Base-by-base conservation (phyloP, 92 coral and sea anemone species). In the Paragorgia papillata region DNA sequence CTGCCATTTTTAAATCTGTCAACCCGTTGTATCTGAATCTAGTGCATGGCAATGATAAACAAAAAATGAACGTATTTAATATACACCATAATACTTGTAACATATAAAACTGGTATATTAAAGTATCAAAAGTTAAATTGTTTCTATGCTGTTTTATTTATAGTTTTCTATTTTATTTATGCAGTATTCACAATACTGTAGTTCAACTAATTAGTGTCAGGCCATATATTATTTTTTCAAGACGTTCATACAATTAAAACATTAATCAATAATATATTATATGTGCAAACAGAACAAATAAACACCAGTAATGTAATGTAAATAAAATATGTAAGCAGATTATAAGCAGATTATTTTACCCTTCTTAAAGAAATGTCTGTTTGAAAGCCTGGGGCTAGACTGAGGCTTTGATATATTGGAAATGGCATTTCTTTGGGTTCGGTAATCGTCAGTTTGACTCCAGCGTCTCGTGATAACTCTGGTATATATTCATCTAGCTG, bases 1-100 rank as follows among this genome's bases (percentile, higher is more conserved):
- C 89, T 85, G 10, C 82, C 89, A 40, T 85, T 85, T 4, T 74
- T 68, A 34, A 85, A 85, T 19, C 85, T 84, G 57, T 85, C 89
- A 2, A 34, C 76, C 27, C 89, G 58, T 17, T 81, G 59, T 32
- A 85, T 85, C 20, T 74, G 22, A 6, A 44, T 67, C 89, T 85
- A 55, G 1, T 37, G 5, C 5, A 37, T 37, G n/a, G n/a, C n/a
- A n/a, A n/a, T 12, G 43, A 37, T 12, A 37, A 37, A 37, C 5
- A 37, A 57, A 0, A 46, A 15, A 50, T 13, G 9, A 74, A 74
- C 26, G 33, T 28, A 22, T 21, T 12, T 0, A 37, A 37, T n/a
- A n/a, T n/a, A n/a, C n/a, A n/a, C n/a, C n/a, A n/a, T n/a, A n/a
- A n/a, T n/a, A n/a, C n/a, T n/a, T n/a, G n/a, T n/a, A n/a, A n/a